Percentiles rank a stretch among this genome's conserved stretches.
phyloP scores from a whole-genome alignment of 2,888 invertebrate species.

The Drosophila quinaria region DNA sequence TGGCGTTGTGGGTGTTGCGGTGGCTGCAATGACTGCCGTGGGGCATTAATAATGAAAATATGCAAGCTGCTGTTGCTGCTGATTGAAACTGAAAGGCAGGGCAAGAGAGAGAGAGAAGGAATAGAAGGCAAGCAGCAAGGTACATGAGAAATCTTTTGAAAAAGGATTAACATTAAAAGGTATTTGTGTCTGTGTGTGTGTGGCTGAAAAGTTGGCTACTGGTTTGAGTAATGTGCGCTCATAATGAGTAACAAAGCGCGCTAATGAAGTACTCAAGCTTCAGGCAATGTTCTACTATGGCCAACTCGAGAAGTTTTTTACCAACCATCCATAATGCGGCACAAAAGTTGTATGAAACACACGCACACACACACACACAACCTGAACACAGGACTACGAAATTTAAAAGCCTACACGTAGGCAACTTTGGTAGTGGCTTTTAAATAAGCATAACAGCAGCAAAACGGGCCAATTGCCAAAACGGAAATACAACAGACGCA shows the following conservation, averaged over 20 bases:
- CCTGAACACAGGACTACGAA: conserved; percentile 22
- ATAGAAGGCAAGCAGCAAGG: not conserved
- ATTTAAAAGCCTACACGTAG: conserved; percentile 23
- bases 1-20: conserved; percentile 53
- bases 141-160: conserved; percentile 70
- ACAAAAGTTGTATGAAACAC: conserved; percentile 36
- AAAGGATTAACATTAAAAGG: conserved; percentile 79
- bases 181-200: conserved; percentile 20
- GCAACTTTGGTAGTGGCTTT: conserved; percentile 14
- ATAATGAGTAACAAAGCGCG: conserved; percentile 80
- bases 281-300: conserved; percentile 46
- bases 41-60: conserved; percentile 81
- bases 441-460: conserved; percentile 48
- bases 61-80: conserved; percentile 68
- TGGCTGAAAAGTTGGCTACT: conserved; percentile 62
- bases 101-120: not conserved
- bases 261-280: conserved; percentile 77
- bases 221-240: conserved; percentile 78
- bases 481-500: conserved; percentile 42
- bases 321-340: conserved; percentile 16
- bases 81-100: conserved; percentile 75
- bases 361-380: not conserved
- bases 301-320: conserved; percentile 39
- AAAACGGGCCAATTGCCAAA: conserved; percentile 54
- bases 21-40: conserved; percentile 64